Percentiles rank a stretch among this genome's conserved stretches.
phyloP scores from a whole-genome alignment of 2,888 invertebrate species.

The Eurois occulta region DNA sequence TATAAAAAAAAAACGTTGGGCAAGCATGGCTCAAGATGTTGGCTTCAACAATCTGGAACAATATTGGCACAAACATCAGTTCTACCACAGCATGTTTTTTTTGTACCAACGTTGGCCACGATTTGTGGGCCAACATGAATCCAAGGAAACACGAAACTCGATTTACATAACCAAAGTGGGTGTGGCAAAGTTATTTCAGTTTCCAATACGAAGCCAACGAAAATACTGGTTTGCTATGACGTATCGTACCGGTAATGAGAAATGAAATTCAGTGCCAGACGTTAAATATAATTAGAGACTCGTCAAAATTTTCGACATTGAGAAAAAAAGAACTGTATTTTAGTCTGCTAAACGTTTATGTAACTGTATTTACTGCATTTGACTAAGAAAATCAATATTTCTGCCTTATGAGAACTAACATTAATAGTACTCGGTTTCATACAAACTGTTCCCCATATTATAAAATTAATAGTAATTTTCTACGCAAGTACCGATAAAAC shows the following conservation, averaged over 20 bases:
- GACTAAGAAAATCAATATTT: background rate
- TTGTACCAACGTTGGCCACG: constrained; percentile 16
- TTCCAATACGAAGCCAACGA: constrained; percentile 43
- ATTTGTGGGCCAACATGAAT: background rate
- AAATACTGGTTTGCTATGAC: constrained; percentile 54
- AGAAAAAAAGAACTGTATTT: constrained; percentile 20
- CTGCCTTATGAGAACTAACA: background rate
- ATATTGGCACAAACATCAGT: background rate
- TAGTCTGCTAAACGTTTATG: background rate
- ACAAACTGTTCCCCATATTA: background rate
- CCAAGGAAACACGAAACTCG: constrained; percentile 49
- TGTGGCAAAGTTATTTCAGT: constrained; percentile 64
- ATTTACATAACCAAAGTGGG: constrained; percentile 62
- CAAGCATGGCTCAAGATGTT: background rate
- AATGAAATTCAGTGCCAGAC: constrained; percentile 64
- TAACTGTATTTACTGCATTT: constrained; percentile 6
- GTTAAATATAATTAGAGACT: constrained; percentile 49
- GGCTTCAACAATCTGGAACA: background rate
- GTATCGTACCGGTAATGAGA: constrained; percentile 62
- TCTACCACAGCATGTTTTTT: background rate
- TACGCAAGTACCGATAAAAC: background rate
- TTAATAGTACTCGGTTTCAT: background rate
- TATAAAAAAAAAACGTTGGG: constrained; percentile 5
- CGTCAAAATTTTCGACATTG: constrained; percentile 60
- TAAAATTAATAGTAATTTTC: background rate